These are phyloP conservation scores for Diuraphis noxia DNA, from an alignment of 1,140 invertebrate species.

Conservation along the genomic window DNA sequence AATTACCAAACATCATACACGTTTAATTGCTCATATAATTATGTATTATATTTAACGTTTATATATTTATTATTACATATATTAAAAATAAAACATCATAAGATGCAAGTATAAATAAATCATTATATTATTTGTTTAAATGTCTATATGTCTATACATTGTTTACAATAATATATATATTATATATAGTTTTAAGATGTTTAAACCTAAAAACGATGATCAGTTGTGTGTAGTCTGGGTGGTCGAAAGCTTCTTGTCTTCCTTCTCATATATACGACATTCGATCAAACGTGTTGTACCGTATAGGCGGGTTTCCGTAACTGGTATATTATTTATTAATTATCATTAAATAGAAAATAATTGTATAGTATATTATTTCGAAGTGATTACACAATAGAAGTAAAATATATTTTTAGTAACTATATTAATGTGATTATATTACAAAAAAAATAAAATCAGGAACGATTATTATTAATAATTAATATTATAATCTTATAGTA, in stretches of 20 bases:
- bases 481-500: too few species aligned
- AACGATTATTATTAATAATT: background rate
- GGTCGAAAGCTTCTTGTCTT: background rate
- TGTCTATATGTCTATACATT: background rate
- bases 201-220: too few species aligned
- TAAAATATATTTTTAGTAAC: background rate
- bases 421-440: too few species aligned
- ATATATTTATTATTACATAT: background rate
- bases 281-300: background rate
- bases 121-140: too few species aligned
- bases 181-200: background rate
- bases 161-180: background rate
- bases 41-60: background rate
- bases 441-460: background rate
- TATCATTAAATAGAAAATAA: background rate
- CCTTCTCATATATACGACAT: background rate
- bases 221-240: background rate
- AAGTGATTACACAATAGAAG: background rate
- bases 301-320: too few species aligned
- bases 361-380: background rate
- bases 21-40: background rate
- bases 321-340: too few species aligned
- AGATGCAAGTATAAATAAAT: too few species aligned
- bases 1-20: background rate
- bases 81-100: too few species aligned